Conservation (phyloP, 2,797 vertebrate genomes). For the Cuniculus paca region DNA sequence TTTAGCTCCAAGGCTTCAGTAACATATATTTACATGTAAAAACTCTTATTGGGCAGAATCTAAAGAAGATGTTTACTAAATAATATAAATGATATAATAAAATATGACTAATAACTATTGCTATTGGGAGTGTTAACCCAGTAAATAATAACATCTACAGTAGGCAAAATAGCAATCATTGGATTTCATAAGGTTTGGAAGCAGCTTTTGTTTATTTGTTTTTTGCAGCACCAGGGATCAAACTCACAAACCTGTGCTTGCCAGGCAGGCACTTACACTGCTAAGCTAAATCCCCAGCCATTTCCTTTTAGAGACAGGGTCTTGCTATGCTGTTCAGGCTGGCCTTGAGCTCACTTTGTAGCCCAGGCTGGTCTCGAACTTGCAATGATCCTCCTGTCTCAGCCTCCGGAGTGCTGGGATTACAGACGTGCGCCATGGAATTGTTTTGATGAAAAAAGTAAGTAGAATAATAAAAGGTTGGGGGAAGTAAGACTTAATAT, state of each 20-base stretch:
- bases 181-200: background rate
- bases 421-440: no score
- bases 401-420: no score
- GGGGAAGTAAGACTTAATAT: background rate
- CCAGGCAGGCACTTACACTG: no score
- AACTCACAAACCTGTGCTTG: no score
- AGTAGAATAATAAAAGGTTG: background rate
- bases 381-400: no score
- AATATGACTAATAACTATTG: background rate
- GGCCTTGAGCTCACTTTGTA: no score
- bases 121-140: background rate
- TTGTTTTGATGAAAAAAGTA: constrained; percentile 37
- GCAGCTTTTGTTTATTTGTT: no score
- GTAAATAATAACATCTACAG: constrained; percentile 35
- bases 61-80: constrained; percentile 22
- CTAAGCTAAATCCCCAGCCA: no score
- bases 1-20: background rate
- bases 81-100: background rate
- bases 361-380: no score
- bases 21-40: background rate
- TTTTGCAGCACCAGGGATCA: no score
- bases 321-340: no score
- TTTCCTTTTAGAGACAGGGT: no score
- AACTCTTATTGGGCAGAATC: background rate
- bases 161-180: background rate